Conservation (phyloP, 2,113 vertebrate genomes). For the Campylomormyrus numenius region DNA sequence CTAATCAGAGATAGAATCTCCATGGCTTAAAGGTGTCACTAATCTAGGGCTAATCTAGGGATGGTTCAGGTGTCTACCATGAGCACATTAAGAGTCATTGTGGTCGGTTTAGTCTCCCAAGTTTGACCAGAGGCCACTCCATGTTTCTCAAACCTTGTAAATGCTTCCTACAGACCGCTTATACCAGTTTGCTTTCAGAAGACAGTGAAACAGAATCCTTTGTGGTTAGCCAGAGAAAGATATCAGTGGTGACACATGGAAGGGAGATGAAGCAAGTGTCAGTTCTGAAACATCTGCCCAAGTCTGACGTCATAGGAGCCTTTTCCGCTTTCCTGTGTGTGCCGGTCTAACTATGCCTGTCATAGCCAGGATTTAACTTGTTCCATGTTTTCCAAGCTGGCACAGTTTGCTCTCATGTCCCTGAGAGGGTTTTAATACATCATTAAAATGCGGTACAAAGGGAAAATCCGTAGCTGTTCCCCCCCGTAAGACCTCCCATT, state of each 20-base stretch:
- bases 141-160: not conserved
- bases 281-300: not conserved
- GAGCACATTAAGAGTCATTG: not conserved
- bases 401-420: not conserved
- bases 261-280: constrained; percentile 1
- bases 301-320: not conserved
- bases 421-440: not conserved
- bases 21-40: not conserved
- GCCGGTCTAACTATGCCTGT: not conserved
- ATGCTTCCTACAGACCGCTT: not conserved
- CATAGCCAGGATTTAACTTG: not conserved
- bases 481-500: not conserved
- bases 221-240: not conserved
- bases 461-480: not conserved
- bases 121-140: not conserved
- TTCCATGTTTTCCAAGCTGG: not conserved
- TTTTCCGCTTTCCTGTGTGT: not conserved
- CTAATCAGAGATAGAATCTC: not conserved
- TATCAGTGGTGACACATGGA: not conserved
- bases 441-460: not conserved
- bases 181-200: not conserved
- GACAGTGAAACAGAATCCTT: not conserved
- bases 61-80: not conserved
- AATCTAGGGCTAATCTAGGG: not conserved
- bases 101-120: not conserved